Percentiles rank a stretch among this genome's conserved stretches.
phyloP scores from a whole-genome alignment of 2,113 vertebrate genomes.

The Bufo gargarizans region DNA sequence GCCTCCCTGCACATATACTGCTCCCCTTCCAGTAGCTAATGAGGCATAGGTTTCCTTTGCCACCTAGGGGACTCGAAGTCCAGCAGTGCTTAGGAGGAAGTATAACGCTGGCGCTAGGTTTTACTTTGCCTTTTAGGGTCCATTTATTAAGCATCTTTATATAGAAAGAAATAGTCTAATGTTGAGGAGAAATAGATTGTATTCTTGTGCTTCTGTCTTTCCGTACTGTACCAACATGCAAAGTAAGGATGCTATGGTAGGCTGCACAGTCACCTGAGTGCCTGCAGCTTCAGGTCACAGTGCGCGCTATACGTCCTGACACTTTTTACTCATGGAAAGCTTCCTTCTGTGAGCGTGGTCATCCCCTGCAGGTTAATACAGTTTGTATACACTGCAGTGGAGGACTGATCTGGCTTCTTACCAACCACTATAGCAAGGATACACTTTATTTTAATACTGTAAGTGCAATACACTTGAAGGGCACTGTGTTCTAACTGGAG shows the following conservation, averaged over 20 bases:
- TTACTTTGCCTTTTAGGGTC: slow-evolving; percentile 23
- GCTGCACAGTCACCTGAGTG: too few species aligned
- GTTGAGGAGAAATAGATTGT: neutral
- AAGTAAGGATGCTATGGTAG: neutral
- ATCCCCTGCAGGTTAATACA: too few species aligned
- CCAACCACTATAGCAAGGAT: too few species aligned
- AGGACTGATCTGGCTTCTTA: too few species aligned
- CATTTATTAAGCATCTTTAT: slow-evolving; percentile 19
- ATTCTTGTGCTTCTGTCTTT: neutral
- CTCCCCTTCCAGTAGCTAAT: slow-evolving; percentile 15
- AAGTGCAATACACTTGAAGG: too few species aligned
- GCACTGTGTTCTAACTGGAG: too few species aligned
- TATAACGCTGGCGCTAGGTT: neutral
- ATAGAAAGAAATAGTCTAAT: neutral
- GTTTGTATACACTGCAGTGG: too few species aligned
- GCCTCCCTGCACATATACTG: neutral
- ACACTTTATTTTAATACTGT: too few species aligned
- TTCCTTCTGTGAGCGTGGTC: too few species aligned
- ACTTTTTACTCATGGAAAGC: too few species aligned
- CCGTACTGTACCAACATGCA: neutral
- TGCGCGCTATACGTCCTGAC: too few species aligned
- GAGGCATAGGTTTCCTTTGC: slow-evolving; percentile 4
- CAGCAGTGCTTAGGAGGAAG: slow-evolving; percentile 17
- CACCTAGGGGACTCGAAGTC: neutral
- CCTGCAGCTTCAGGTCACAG: too few species aligned